A percentile compares a stretch with the other conserved stretches of the same genome.
Conservation (phyloP, 1,140 invertebrate genomes). For the Globodera rostochiensis region DNA sequence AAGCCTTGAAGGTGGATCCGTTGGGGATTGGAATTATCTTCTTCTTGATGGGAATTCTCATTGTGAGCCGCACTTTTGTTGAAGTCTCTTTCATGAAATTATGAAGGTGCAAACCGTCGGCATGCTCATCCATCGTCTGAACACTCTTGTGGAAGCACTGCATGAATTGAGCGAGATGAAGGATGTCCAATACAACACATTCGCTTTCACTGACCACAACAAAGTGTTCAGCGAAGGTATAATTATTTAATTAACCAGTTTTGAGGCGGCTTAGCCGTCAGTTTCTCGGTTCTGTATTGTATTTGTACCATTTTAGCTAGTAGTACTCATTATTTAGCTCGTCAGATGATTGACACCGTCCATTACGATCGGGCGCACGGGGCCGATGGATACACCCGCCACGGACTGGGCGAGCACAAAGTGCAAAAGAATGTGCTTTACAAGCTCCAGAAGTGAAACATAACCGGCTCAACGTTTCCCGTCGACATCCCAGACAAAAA, state of each 20-base stretch:
- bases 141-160: slow-evolving; percentile 64
- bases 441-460: slow-evolving; percentile 16
- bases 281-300: no score
- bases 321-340: slow-evolving; percentile 47
- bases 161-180: slow-evolving; percentile 56
- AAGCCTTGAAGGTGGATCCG: slow-evolving; percentile 67
- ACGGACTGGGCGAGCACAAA: slow-evolving; percentile 27
- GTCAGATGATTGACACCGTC: slow-evolving; percentile 54
- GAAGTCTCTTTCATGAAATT: background rate
- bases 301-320: no score
- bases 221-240: slow-evolving; percentile 45
- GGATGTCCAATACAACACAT: slow-evolving; percentile 23
- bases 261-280: no score
- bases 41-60: slow-evolving; percentile 67
- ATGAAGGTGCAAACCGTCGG: slow-evolving; percentile 57
- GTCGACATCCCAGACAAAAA: no score
- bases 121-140: slow-evolving; percentile 69
- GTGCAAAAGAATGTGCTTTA: slow-evolving; percentile 33
- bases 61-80: slow-evolving; percentile 61
- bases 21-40: slow-evolving; percentile 68
- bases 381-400: slow-evolving; percentile 53
- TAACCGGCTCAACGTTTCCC: background rate
- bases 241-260: no score
- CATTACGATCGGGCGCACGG: slow-evolving; percentile 53
- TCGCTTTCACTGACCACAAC: slow-evolving; percentile 41